Percentiles rank a stretch among this genome's conserved stretches.
phyloP scores from a whole-genome alignment of 2,797 vertebrate genomes.

The Pangasius macronema region DNA sequence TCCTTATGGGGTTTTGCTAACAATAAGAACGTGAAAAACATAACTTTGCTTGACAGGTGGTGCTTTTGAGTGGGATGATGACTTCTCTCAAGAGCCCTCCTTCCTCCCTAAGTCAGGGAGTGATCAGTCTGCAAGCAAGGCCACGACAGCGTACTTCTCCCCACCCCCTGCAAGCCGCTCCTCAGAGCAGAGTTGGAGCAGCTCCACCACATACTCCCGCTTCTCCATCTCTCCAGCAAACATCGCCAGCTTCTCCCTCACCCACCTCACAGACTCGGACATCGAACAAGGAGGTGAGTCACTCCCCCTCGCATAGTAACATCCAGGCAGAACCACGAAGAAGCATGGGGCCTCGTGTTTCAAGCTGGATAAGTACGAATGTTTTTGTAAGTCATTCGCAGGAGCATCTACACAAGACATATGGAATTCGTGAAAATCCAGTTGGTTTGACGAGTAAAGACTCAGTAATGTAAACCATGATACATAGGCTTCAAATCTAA shows the following conservation, averaged over 20 bases:
- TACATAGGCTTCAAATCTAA: not conserved
- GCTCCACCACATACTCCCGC: conserved; percentile 82
- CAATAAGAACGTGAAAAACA: not conserved
- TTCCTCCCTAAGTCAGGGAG: conserved; percentile 82
- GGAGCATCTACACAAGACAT: not conserved
- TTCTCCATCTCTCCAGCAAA: conserved; percentile 96
- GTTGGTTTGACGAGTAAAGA: not conserved
- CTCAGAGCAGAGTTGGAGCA: conserved; percentile 83
- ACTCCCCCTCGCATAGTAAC: not conserved
- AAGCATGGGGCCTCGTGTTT: not conserved
- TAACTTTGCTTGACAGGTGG: conserved; percentile 76
- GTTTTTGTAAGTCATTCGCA: not conserved
- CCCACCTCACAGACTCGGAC: conserved; percentile 93
- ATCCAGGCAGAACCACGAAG: too few species aligned
- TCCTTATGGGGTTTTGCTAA: not conserved
- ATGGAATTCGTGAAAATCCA: too few species aligned
- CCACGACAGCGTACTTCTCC: conserved; percentile 78
- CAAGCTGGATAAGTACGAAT: too few species aligned
- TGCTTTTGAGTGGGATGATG: conserved; percentile 97
- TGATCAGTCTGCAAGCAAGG: conserved; percentile 72
- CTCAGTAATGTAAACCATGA: not conserved
- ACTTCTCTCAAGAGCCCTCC: conserved; percentile 86
- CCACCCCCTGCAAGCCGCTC: conserved; percentile 73
- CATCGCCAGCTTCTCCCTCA: conserved; percentile 92
- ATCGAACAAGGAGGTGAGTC: conserved; percentile 94